A percentile compares a stretch with the other conserved stretches of the same genome.
Evolutionary conservation across 1,140 invertebrate genomes (phyloP).

Genomic region (Polyergus mexicanus): DNA sequence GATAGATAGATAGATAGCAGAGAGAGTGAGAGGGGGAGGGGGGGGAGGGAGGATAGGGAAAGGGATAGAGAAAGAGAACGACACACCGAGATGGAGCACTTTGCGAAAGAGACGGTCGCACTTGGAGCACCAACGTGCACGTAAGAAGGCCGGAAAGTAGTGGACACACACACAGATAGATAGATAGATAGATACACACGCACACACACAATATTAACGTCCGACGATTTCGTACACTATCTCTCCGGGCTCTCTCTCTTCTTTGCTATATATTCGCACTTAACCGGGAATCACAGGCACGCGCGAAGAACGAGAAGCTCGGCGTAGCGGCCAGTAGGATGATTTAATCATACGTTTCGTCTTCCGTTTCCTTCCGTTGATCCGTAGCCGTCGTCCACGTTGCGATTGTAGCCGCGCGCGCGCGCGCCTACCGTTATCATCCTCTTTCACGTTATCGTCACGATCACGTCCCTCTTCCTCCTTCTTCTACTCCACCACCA

Average conservation of each 20-base stretch:
- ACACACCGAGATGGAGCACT: conserved; percentile 37
- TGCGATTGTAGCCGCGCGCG: conserved; percentile 30
- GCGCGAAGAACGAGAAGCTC: conserved; percentile 24
- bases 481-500: conserved; percentile 16
- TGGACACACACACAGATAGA: too few species aligned
- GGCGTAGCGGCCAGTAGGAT: conserved; percentile 29
- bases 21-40: neutral
- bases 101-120: conserved; percentile 50
- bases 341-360: conserved; percentile 17
- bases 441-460: conserved; percentile 18
- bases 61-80: conserved; percentile 50
- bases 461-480: conserved; percentile 6
- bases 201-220: conserved; percentile 1
- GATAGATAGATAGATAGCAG: neutral
- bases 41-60: conserved; percentile 18
- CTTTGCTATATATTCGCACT: neutral
- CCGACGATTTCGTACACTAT: neutral
- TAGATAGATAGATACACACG: too few species aligned
- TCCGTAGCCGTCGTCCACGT: conserved; percentile 17
- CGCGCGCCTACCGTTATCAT: conserved; percentile 54
- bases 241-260: too few species aligned
- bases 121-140: neutral
- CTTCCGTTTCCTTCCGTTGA: conserved; percentile 30
- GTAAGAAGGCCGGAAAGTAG: neutral
- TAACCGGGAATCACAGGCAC: conserved; percentile 65